phyloP scores from a whole-genome alignment of 2,888 invertebrate genomes.

The Frankliniella intonsa region DNA sequence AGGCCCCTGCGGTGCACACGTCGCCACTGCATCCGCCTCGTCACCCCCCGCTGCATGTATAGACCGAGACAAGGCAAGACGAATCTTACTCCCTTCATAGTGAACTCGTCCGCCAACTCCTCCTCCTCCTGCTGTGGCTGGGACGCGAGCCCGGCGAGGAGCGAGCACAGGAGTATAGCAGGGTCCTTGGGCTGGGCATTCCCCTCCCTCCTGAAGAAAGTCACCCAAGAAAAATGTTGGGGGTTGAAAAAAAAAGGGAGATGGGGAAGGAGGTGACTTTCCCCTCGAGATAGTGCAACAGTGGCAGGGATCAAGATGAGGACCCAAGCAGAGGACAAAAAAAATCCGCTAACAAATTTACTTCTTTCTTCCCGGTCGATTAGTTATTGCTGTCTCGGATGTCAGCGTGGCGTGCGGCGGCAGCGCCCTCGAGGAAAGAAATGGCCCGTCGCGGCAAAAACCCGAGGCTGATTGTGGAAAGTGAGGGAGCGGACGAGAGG shows the following conservation, averaged over 20 bases:
- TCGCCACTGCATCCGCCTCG: no score
- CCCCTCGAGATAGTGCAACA: neutral
- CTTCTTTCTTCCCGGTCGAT: neutral
- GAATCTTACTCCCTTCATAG: no score
- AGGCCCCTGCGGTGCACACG: no score
- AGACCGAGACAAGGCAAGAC: no score
- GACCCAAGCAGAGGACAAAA: neutral
- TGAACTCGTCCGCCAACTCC: neutral
- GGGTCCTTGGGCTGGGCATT: no score
- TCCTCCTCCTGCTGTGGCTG: neutral
- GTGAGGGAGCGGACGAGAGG: neutral
- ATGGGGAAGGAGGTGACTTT: neutral
- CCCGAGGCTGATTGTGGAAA: neutral
- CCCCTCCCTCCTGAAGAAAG: no score
- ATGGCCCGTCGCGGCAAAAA: neutral
- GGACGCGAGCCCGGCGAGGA: neutral
- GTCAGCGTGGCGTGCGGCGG: neutral
- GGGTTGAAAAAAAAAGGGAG: neutral
- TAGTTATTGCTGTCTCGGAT: slow-evolving; percentile 10
- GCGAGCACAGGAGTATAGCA: no score
- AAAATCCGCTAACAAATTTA: neutral
- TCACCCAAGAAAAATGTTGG: neutral
- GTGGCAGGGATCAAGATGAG: no score
- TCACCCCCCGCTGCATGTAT: no score
- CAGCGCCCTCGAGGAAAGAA: neutral